Evolutionary conservation across 2,888 invertebrate species (phyloP).

Genomic region (Pyrocoelia pectoralis): DNA sequence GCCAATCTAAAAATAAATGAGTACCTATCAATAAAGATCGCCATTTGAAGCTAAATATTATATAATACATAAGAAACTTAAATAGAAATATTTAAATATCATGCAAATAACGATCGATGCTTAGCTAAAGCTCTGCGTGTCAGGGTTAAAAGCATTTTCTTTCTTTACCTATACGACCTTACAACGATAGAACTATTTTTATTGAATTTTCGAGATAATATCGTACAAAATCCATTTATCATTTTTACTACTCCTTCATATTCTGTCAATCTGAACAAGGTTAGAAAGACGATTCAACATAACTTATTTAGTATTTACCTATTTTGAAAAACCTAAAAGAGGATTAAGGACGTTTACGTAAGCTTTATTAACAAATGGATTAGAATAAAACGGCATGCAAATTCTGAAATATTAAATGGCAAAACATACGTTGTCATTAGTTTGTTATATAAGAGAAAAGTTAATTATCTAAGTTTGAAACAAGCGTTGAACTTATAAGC

Average conservation of each 20-base stretch:
- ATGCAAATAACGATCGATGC: conserved; percentile 9
- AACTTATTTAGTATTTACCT: too few species aligned
- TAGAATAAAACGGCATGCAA: too few species aligned
- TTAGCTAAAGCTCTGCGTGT: conserved; percentile 8
- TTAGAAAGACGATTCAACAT: too few species aligned
- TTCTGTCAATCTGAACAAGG: neutral
- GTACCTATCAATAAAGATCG: neutral
- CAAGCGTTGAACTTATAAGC: too few species aligned
- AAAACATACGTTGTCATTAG: too few species aligned
- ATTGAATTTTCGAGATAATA: conserved; percentile 11
- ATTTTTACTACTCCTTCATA: conserved; percentile 2
- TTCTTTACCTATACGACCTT: conserved; percentile 11
- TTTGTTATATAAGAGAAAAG: too few species aligned
- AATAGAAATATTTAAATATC: conserved; percentile 12
- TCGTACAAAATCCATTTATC: conserved; percentile 6
- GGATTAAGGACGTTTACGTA: too few species aligned
- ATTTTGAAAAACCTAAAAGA: too few species aligned
- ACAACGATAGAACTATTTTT: conserved; percentile 11
- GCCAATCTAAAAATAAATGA: neutral
- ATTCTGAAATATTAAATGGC: too few species aligned
- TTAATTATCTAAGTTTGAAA: too few species aligned
- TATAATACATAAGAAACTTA: neutral
- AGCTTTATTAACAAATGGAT: too few species aligned
- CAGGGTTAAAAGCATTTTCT: conserved; percentile 11
- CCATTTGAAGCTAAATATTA: neutral